Percentiles rank a stretch among this genome's conserved stretches.
Conservation (phyloP, 2,113 vertebrate genomes). For the Toxostoma redivivum region DNA sequence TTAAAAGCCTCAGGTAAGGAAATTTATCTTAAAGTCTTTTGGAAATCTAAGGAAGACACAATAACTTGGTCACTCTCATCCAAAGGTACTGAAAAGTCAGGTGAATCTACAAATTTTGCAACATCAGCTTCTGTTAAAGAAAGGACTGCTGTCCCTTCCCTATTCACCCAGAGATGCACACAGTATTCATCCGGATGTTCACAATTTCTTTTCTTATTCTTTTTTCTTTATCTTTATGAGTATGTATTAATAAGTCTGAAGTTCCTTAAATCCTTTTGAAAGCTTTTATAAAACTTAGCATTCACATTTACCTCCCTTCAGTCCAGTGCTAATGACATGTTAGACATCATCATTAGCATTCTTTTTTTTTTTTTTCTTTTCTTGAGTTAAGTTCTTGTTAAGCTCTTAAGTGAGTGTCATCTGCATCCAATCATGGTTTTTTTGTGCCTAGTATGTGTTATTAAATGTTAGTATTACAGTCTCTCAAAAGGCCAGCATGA, state of each 20-base stretch:
- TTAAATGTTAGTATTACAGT: background rate
- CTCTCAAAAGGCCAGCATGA: background rate
- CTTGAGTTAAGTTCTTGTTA: background rate
- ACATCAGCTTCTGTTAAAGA: background rate
- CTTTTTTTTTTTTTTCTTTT: background rate
- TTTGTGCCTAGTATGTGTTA: background rate
- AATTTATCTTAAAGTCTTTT: background rate
- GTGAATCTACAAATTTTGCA: background rate
- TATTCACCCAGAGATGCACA: no score
- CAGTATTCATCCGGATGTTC: background rate
- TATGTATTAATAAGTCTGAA: background rate
- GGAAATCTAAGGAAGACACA: background rate
- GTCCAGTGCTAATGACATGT: background rate
- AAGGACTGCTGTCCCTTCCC: background rate
- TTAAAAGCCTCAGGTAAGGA: background rate
- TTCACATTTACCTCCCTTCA: background rate
- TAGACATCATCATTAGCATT: background rate
- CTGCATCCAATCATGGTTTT: background rate
- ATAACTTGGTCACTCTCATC: background rate
- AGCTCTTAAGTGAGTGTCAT: background rate
- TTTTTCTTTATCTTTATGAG: background rate
- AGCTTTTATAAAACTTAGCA: background rate
- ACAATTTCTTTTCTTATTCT: background rate
- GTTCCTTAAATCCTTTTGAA: background rate
- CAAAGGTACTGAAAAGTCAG: background rate